Evolutionary conservation across 2,113 vertebrate genomes (phyloP), one percentile per base, ranked within the genome.

Genomic region (Rhea pennata): DNA sequence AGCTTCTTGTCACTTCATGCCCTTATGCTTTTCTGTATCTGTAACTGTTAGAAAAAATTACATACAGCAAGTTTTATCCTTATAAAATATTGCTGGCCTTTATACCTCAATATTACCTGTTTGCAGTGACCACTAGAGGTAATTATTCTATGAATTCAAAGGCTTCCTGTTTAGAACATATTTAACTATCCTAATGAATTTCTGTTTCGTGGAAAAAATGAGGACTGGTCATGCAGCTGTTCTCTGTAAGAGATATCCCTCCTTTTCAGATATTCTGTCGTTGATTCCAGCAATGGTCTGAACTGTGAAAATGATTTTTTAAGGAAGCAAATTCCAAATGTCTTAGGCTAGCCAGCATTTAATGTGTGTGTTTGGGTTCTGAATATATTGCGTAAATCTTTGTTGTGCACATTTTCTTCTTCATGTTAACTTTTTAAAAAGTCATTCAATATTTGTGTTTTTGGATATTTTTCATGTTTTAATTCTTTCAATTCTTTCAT

Each of bases 351-450:
- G 89, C 67, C 81, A 95, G 77, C 59, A 73, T 58, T 95, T 87
- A 74, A 74, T 93, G 74, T 95, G 89, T 93, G 96, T 96, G 93
- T 93, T 93, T 96, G 78, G 88, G 77, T 89, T 91, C 73, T 91
- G 77, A 89, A 72, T 89, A 36, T 26, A 46, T 88, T 89, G 46
- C 54, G 87, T 70, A 58, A 87, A 27, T 87, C 84, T 87, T 84
- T 76, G 62, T 69, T 71, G 48, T 70, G 22, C 4, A 2, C 76
- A 27, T 83, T 90, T 81, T 22, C 51, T 77, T 91, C 56, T 90
- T 39, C 40, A 29, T 29, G 31, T 20, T 76, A 90, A 40, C 62
- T 78, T 91, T 64, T 84, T 3, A 1, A 50, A 77, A 79, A 79
- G 50, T 48, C 29, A 71, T 73, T 40, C 58, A 64, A 40, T 73